Evolutionary conservation across 2,888 invertebrate genomes (phyloP).

Genomic region (Teinopalpus imperialis): DNA sequence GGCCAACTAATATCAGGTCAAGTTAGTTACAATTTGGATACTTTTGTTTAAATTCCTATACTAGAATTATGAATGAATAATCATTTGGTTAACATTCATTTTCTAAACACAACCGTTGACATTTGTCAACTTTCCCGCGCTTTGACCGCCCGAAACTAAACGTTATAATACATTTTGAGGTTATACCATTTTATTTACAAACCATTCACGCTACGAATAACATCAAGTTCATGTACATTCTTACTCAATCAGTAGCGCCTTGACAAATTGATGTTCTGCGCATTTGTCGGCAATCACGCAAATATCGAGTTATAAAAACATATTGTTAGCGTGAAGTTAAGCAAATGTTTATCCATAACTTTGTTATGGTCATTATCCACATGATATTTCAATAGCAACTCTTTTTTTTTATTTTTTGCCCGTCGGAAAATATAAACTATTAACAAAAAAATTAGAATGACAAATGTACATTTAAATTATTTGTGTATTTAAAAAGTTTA

Average conservation of each 20-base stretch:
- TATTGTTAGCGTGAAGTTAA: neutral
- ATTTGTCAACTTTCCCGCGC: slow-evolving; percentile 1
- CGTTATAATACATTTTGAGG: neutral
- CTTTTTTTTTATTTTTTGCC: too few relatives aligned
- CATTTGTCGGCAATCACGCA: slow-evolving; percentile 9
- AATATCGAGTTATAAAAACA: neutral
- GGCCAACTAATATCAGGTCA: too few relatives aligned
- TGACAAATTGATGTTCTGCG: slow-evolving; percentile 11
- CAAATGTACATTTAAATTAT: too few relatives aligned
- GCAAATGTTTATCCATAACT: neutral
- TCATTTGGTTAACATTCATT: too few relatives aligned
- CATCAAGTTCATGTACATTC: neutral
- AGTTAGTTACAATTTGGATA: too few relatives aligned
- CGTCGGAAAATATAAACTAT: too few relatives aligned
- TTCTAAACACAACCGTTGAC: too few relatives aligned
- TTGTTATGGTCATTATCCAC: neutral
- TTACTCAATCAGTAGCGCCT: slow-evolving; percentile 7
- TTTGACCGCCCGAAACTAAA: too few relatives aligned
- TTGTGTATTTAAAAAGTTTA: too few relatives aligned
- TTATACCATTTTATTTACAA: neutral
- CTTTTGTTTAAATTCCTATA: too few relatives aligned
- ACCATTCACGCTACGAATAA: neutral
- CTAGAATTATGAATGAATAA: too few relatives aligned
- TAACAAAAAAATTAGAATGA: neutral
- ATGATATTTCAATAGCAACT: neutral